Conservation (phyloP, 2,888 invertebrate species). For the Apamea sordens region DNA sequence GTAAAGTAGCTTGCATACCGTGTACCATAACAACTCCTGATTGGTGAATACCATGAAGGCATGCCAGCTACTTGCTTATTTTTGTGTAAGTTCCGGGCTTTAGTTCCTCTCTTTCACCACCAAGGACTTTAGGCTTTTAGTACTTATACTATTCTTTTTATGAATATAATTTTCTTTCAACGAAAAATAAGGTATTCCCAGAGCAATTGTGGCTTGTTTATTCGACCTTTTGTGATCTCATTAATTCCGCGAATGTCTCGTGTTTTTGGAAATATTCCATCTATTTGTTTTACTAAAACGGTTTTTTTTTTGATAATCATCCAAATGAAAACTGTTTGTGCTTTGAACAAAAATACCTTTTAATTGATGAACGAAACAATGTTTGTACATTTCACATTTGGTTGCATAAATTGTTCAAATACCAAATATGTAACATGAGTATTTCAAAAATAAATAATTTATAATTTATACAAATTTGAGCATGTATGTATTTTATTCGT, state of each 20-base stretch:
- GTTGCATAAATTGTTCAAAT: constrained; percentile 34
- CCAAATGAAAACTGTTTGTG: constrained; percentile 23
- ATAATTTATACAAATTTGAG: background rate
- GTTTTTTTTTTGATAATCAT: constrained; percentile 43
- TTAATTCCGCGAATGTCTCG: constrained; percentile 53
- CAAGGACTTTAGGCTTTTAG: constrained; percentile 42
- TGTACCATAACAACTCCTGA: background rate
- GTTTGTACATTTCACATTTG: constrained; percentile 31
- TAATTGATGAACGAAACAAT: constrained; percentile 41
- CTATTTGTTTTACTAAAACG: constrained; percentile 56
- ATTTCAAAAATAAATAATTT: constrained; percentile 3
- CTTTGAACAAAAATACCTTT: constrained; percentile 31
- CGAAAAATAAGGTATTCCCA: constrained; percentile 32
- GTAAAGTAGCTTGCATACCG: background rate
- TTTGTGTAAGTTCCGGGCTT: background rate
- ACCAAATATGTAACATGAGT: constrained; percentile 17
- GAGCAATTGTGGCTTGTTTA: constrained; percentile 45
- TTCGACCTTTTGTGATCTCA: constrained; percentile 55
- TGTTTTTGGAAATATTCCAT: constrained; percentile 45
- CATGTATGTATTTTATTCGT: constrained; percentile 14
- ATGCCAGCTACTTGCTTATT: background rate
- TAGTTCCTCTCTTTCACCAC: constrained; percentile 14
- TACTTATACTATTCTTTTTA: constrained; percentile 38
- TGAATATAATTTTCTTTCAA: constrained; percentile 44
- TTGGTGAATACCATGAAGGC: too few species aligned